phyloP scores from a whole-genome alignment of 2,113 vertebrate species.

The western clawed frog (Xenopus tropicalis) region UCB_Xtro_10.0 CM004448.2:83779001-83779500 shows the following conservation, averaged over 20 bases:
- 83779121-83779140: background rate
- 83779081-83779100: background rate
- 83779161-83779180: slow-evolving; percentile 20
- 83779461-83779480: slow-evolving; percentile 30
- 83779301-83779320: background rate
- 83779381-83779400: background rate
- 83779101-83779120: background rate
- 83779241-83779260: slow-evolving; percentile 6
- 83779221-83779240: slow-evolving; percentile 1
- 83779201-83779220: background rate
- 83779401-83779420: background rate
- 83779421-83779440: background rate
- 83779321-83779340: background rate
- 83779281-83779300: background rate
- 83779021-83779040: no score
- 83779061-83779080: no score
- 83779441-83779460: slow-evolving; percentile 7
- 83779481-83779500: slow-evolving; percentile 2
- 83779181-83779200: slow-evolving; percentile 7
- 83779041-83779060: no score
- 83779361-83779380: slow-evolving; percentile 10
- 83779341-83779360: background rate
- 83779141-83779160: slow-evolving; percentile 19
- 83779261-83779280: background rate
- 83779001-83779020: no score